phyloP scores from a whole-genome alignment of 2,888 invertebrate genomes.

The Keiferia lycopersicella region DNA sequence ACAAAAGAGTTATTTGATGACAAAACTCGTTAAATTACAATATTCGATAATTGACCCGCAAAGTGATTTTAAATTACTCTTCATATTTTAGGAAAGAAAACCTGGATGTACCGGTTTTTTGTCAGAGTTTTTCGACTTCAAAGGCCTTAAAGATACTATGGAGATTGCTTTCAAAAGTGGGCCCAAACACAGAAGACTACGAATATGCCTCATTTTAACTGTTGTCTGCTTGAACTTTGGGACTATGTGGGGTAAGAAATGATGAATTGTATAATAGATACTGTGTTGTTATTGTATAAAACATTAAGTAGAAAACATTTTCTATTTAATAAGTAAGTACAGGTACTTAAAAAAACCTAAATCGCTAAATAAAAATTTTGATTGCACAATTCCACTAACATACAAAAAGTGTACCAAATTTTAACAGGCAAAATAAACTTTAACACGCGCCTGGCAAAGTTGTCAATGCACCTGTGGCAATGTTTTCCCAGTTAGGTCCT shows the following conservation, averaged over 20 bases:
- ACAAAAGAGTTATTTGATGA: neutral
- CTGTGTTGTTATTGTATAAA: no score
- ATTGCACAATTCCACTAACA: neutral
- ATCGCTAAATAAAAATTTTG: no score
- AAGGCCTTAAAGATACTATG: conserved; percentile 72
- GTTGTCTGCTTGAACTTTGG: conserved; percentile 69
- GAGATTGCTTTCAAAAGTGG: conserved; percentile 77
- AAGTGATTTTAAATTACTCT: no score
- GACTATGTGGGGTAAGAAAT: conserved; percentile 66
- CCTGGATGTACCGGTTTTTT: conserved; percentile 56
- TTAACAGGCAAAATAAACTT: neutral
- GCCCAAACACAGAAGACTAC: conserved; percentile 61
- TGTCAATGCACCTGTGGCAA: no score
- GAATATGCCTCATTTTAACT: conserved; percentile 62
- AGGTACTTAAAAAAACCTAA: no score
- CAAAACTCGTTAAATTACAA: no score
- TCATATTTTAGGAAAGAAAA: conserved; percentile 52
- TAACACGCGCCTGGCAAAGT: no score
- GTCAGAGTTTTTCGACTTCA: conserved; percentile 73
- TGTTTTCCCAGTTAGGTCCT: neutral
- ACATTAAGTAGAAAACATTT: no score
- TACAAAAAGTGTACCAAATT: neutral
- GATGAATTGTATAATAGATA: neutral
- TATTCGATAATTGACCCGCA: no score
- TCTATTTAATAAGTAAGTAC: no score